These are phyloP conservation scores for Achlya flavicornis DNA, from an alignment of 2,888 invertebrate genomes.

Conservation along the genomic window DNA sequence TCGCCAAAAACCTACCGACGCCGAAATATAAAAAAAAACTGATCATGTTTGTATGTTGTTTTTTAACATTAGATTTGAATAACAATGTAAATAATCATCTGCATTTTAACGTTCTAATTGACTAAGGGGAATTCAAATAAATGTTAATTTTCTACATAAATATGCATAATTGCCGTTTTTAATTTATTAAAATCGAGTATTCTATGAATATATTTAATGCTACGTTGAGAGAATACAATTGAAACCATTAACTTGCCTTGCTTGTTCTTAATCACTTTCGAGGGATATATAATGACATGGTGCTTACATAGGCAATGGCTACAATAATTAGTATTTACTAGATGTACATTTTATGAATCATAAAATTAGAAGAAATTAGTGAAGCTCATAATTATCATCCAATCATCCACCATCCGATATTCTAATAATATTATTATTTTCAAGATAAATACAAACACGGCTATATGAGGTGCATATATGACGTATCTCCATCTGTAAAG, in stretches of 20 bases:
- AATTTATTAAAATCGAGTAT: constrained; percentile 1
- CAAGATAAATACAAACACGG: too few species aligned
- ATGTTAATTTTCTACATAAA: constrained; percentile 5
- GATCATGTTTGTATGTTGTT: not conserved
- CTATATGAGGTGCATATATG: too few species aligned
- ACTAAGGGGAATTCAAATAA: not conserved
- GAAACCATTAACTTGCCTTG: not conserved
- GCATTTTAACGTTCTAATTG: constrained; percentile 4
- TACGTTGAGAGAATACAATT: not conserved
- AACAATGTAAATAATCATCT: not conserved
- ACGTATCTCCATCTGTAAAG: too few species aligned
- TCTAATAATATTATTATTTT: too few species aligned
- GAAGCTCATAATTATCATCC: too few species aligned
- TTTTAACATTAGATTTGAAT: not conserved
- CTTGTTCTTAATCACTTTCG: not conserved
- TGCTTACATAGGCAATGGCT: too few species aligned
- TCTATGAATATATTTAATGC: not conserved
- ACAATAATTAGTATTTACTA: too few species aligned
- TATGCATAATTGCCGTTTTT: constrained; percentile 7
- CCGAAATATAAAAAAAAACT: too few species aligned
- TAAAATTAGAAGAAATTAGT: too few species aligned
- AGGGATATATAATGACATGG: not conserved
- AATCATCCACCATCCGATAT: too few species aligned
- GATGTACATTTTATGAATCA: too few species aligned
- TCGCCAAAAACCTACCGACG: too few species aligned